These are phyloP conservation scores for Linyphia triangularis DNA, from an alignment of 2,888 invertebrate genomes.

Conservation along the genomic window DNA sequence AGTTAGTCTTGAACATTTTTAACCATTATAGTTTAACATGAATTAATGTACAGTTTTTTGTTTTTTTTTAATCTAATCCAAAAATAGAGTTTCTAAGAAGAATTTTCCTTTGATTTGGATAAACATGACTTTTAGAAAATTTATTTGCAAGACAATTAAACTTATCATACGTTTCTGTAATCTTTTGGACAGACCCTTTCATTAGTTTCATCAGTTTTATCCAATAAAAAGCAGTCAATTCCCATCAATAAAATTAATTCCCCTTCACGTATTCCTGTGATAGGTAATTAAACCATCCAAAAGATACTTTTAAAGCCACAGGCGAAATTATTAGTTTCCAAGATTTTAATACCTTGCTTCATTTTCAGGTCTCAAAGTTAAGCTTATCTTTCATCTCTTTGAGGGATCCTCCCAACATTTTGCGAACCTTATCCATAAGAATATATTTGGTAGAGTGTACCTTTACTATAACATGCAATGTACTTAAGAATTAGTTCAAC, in stretches of 20 bases:
- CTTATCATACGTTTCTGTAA: too few species aligned
- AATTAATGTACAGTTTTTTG: too few species aligned
- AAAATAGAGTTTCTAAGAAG: too few species aligned
- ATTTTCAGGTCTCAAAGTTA: neutral
- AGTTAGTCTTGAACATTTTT: too few species aligned
- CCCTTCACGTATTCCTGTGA: neutral
- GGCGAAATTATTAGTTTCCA: neutral
- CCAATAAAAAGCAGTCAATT: neutral
- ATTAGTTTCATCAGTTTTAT: neutral
- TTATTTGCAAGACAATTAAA: too few species aligned
- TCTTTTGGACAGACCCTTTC: neutral
- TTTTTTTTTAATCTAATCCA: too few species aligned
- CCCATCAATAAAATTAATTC: neutral
- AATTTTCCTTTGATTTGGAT: too few species aligned
- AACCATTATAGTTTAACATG: too few species aligned
- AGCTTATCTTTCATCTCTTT: neutral
- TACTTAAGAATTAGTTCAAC: too few species aligned
- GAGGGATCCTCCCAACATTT: neutral
- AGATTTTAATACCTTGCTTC: conserved; percentile 11
- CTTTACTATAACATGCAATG: too few species aligned
- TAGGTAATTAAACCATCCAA: neutral
- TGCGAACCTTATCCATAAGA: neutral
- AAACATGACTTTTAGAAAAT: too few species aligned
- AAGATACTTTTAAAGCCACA: neutral
- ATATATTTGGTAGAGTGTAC: too few species aligned